phyloP scores from a whole-genome alignment of 1,140 invertebrate species.

The Drosophila biarmipes region DNA sequence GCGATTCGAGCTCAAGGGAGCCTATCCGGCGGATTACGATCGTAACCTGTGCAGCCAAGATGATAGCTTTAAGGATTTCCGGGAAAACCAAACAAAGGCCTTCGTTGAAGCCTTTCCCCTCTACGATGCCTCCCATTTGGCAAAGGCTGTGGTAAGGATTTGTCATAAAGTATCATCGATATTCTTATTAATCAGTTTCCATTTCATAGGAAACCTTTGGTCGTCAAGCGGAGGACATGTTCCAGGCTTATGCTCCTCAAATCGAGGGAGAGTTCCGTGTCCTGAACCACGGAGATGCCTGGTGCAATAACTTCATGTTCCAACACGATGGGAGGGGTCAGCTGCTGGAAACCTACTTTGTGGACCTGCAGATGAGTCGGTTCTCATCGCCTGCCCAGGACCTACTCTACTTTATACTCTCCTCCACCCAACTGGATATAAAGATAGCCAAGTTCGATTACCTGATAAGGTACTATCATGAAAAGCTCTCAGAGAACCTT shows the following conservation, averaged over 20 bases:
- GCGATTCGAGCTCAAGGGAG: constrained; percentile 46
- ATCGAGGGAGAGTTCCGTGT: constrained; percentile 86
- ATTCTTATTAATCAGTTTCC: no score
- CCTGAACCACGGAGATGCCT: constrained; percentile 87
- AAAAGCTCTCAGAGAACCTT: constrained; percentile 56
- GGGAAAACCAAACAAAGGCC: constrained; percentile 33
- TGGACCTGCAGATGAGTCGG: constrained; percentile 76
- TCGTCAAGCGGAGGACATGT: constrained; percentile 53
- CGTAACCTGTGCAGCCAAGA: constrained; percentile 47
- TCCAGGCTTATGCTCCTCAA: constrained; percentile 37
- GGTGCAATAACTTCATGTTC: constrained; percentile 84
- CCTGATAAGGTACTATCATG: constrained; percentile 65
- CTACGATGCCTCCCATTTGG: constrained; percentile 38
- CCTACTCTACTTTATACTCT: constrained; percentile 63
- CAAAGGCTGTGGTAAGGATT: constrained; percentile 34
- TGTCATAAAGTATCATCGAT: no score
- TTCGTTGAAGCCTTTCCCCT: constrained; percentile 28
- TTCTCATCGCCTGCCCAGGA: constrained; percentile 70
- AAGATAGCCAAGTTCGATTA: constrained; percentile 70
- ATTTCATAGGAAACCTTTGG: constrained; percentile 44
- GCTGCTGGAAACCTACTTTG: constrained; percentile 54
- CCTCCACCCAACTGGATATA: constrained; percentile 55
- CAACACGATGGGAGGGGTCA: constrained; percentile 66
- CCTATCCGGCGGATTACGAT: constrained; percentile 49
- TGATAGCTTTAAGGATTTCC: constrained; percentile 61